Percentiles rank a stretch among this genome's conserved stretches.
phyloP scores from a whole-genome alignment of 2,888 invertebrate species.

The Hemithea aestivaria region DNA sequence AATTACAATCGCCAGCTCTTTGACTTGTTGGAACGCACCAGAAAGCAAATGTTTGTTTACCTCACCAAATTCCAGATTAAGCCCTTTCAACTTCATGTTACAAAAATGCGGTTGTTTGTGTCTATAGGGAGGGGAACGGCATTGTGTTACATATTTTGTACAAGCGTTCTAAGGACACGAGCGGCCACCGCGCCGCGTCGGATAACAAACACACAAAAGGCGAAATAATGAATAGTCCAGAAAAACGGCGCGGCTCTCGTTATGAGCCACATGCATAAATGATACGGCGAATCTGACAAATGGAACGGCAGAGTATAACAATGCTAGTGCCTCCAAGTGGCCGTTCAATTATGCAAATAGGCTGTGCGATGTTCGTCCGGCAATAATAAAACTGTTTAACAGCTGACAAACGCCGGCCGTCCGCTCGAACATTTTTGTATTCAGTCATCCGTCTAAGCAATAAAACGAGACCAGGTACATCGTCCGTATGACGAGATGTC shows the following conservation, averaged over 20 bases:
- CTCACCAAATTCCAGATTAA: slow-evolving; percentile 66
- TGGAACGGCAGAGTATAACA: slow-evolving; percentile 77
- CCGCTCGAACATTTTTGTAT: slow-evolving; percentile 62
- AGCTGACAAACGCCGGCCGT: slow-evolving; percentile 66
- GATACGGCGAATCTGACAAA: slow-evolving; percentile 78
- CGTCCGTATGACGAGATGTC: slow-evolving; percentile 63
- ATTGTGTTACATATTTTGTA: slow-evolving; percentile 57
- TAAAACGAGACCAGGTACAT: slow-evolving; percentile 69
- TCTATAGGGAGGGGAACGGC: slow-evolving; percentile 53
- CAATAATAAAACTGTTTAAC: slow-evolving; percentile 78
- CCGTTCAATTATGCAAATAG: slow-evolving; percentile 80
- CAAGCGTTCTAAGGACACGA: slow-evolving; percentile 54
- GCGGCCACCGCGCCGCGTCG: slow-evolving; percentile 41
- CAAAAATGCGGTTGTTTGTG: slow-evolving; percentile 62
- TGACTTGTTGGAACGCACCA: slow-evolving; percentile 44
- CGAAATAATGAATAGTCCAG: slow-evolving; percentile 74
- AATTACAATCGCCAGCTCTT: slow-evolving; percentile 26
- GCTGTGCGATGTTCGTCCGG: slow-evolving; percentile 67
- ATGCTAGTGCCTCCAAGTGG: slow-evolving; percentile 75
- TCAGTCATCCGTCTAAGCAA: slow-evolving; percentile 62
- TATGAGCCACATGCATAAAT: slow-evolving; percentile 76
- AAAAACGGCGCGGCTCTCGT: slow-evolving; percentile 70
- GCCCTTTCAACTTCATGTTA: slow-evolving; percentile 59
- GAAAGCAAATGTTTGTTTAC: slow-evolving; percentile 60
- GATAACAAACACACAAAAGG: slow-evolving; percentile 69